Conservation (phyloP, 2,888 invertebrate species). For the Mystacides longicornis region DNA sequence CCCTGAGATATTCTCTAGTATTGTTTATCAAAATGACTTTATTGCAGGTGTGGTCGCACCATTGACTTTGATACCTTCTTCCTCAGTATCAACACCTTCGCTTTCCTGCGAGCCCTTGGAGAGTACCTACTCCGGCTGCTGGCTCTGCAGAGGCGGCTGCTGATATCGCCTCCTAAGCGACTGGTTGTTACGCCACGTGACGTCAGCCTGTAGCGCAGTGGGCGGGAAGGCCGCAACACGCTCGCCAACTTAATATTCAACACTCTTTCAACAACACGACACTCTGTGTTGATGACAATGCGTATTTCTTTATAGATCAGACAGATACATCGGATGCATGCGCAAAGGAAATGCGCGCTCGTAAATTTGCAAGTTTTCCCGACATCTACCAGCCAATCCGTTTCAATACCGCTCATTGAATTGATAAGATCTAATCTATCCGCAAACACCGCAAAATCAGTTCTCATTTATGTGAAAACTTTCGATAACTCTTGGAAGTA, state of each 20-base stretch:
- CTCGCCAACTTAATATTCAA: not conserved
- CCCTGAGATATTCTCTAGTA: no score
- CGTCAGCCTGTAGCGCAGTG: not conserved
- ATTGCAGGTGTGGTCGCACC: no score
- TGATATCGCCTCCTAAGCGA: not conserved
- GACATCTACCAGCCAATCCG: not conserved
- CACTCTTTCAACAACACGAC: not conserved
- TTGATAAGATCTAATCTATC: no score
- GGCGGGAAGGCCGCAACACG: not conserved
- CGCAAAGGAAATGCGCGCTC: not conserved
- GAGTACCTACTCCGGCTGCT: not conserved
- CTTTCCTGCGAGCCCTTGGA: not conserved
- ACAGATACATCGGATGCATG: not conserved
- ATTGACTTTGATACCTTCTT: no score
- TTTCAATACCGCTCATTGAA: no score
- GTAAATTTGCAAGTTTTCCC: not conserved
- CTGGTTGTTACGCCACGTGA: not conserved
- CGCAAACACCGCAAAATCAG: no score
- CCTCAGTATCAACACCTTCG: not conserved
- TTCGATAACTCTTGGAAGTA: no score
- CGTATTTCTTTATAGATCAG: not conserved
- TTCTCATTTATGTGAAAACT: no score
- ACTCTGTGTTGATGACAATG: no score
- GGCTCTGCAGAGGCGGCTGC: not conserved
- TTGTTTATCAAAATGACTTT: no score